These are phyloP conservation scores for Clarias pachynema DNA, from an alignment of 2,797 vertebrate species.

Conservation along the genomic window DNA sequence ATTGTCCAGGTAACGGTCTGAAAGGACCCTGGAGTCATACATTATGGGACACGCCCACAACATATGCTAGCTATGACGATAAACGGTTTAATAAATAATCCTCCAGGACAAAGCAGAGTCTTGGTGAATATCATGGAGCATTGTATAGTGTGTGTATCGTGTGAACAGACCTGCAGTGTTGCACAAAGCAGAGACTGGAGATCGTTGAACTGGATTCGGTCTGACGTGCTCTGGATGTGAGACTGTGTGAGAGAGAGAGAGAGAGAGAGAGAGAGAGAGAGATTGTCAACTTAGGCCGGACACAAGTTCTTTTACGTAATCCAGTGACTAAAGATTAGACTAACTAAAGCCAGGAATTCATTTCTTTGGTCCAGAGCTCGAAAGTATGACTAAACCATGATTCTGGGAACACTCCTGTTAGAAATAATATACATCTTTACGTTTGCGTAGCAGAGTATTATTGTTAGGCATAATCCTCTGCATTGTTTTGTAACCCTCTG, in stretches of 20 bases:
- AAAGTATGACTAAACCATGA: not conserved
- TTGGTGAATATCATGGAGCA: not conserved
- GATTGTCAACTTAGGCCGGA: not conserved
- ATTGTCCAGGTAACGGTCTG: no score
- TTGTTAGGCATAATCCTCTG: no score
- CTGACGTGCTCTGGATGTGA: conserved; percentile 97
- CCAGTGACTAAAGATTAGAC: not conserved
- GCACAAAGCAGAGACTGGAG: conserved; percentile 96
- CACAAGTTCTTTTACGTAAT: not conserved
- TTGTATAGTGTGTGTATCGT: not conserved
- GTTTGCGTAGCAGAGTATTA: not conserved
- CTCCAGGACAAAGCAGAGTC: not conserved
- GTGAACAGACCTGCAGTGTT: conserved; percentile 87
- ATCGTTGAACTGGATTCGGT: conserved; percentile 98
- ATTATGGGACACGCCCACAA: not conserved
- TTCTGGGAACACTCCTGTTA: not conserved
- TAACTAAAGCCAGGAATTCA: not conserved
- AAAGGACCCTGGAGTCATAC: no score
- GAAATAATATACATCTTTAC: not conserved
- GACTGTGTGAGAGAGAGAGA: conserved; percentile 79
- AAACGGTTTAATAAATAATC: not conserved
- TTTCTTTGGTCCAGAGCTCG: not conserved
- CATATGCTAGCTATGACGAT: not conserved
- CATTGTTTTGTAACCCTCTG: no score
- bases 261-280: not conserved